Conservation (phyloP, 1,140 invertebrate genomes). For the Bemisia tabaci region DNA sequence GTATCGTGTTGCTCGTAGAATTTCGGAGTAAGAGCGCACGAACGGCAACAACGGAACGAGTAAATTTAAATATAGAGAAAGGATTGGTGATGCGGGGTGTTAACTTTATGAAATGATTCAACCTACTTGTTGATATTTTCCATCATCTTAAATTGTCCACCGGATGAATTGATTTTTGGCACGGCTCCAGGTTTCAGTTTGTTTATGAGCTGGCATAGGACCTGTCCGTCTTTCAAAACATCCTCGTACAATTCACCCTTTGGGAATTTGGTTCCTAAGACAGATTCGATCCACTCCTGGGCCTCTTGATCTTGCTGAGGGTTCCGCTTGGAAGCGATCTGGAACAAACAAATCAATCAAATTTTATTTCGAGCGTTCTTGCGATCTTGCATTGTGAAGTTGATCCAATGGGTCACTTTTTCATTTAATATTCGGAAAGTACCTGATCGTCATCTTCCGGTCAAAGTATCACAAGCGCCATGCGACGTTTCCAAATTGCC, state of each 20-base stretch:
- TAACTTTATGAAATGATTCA: slow-evolving; percentile 6
- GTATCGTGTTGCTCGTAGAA: too few species aligned
- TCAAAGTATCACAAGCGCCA: too few species aligned
- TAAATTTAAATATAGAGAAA: slow-evolving; percentile 14
- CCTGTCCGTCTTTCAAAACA: slow-evolving; percentile 65
- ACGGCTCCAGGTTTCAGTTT: slow-evolving; percentile 68
- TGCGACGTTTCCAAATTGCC: background rate
- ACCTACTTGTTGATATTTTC: slow-evolving; percentile 80
- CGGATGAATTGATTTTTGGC: slow-evolving; percentile 70
- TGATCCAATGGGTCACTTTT: background rate
- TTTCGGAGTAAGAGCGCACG: too few species aligned
- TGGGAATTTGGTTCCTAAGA: slow-evolving; percentile 68
- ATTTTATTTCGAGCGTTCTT: background rate
- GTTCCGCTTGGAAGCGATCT: slow-evolving; percentile 73
- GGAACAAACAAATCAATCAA: slow-evolving; percentile 18
- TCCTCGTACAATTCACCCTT: slow-evolving; percentile 49
- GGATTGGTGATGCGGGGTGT: background rate
- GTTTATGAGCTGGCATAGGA: slow-evolving; percentile 75
- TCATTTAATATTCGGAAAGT: background rate
- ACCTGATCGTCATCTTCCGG: too few species aligned
- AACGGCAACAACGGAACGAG: too few species aligned
- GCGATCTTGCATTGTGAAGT: background rate
- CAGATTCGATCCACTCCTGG: slow-evolving; percentile 74
- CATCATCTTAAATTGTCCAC: slow-evolving; percentile 88
- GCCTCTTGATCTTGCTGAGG: slow-evolving; percentile 68